Conservation (phyloP, 2,888 invertebrate species). For the Acleris holmiana region DNA sequence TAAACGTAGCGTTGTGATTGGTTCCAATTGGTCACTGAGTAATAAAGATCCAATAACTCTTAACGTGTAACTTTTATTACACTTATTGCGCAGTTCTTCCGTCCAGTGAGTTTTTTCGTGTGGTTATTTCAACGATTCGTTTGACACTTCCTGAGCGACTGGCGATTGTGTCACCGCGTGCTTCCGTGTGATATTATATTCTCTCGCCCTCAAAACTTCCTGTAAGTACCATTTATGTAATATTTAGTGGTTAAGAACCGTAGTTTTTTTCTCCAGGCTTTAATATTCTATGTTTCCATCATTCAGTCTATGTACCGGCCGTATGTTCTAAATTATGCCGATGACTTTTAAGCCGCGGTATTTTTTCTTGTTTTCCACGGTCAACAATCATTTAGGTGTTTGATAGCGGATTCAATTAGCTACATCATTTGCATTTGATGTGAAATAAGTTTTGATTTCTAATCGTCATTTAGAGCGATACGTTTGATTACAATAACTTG, state of each 20-base stretch:
- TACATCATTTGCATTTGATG: slow-evolving; percentile 21
- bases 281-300: not conserved
- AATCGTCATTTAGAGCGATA: not conserved
- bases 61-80: no score
- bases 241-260: not conserved
- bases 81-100: slow-evolving; percentile 9
- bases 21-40: no score
- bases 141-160: slow-evolving; percentile 32
- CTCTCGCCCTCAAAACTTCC: slow-evolving; percentile 7
- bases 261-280: not conserved
- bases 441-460: not conserved
- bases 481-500: slow-evolving; percentile 1
- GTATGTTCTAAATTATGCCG: not conserved
- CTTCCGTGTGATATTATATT: slow-evolving; percentile 32
- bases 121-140: slow-evolving; percentile 1
- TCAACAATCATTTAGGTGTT: slow-evolving; percentile 16
- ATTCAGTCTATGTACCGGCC: not conserved
- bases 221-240: slow-evolving; percentile 23
- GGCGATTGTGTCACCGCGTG: slow-evolving; percentile 37
- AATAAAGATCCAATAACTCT: no score
- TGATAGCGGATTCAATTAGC: slow-evolving; percentile 24
- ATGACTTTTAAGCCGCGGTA: slow-evolving; percentile 12
- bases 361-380: slow-evolving; percentile 32
- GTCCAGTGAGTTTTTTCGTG: slow-evolving; percentile 13
- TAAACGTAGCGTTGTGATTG: no score